Percentiles rank a stretch among this genome's conserved stretches.
Evolutionary conservation across 1,140 invertebrate species (phyloP).

Genomic region (Coptotermes formosanus): DNA sequence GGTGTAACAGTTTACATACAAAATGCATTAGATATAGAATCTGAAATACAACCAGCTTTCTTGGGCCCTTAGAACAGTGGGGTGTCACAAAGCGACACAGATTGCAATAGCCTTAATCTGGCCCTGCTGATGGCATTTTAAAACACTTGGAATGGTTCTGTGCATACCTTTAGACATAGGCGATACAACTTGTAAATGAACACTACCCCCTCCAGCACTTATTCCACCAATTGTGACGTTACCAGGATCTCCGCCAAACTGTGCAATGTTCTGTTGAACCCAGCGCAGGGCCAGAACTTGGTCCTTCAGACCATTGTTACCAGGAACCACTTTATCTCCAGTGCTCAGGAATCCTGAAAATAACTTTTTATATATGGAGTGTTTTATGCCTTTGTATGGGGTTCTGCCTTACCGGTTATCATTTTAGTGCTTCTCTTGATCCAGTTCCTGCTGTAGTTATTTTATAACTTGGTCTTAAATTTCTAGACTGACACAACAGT

Average conservation of each 20-base stretch:
- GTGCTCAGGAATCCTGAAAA: conserved; percentile 40
- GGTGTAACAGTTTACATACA: neutral
- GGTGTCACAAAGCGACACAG: too few species aligned
- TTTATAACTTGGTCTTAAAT: neutral
- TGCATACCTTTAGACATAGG: neutral
- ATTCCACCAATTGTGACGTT: conserved; percentile 59
- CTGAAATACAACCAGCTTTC: neutral
- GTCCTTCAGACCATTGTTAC: conserved; percentile 48
- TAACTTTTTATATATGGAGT: neutral
- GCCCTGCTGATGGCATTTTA: neutral
- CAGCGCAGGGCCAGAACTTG: conserved; percentile 47
- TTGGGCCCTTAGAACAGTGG: neutral
- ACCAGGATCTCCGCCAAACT: conserved; percentile 54
- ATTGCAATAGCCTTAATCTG: neutral
- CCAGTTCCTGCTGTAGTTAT: too few species aligned
- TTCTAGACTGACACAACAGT: neutral
- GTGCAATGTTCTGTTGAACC: conserved; percentile 53
- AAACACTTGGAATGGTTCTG: neutral
- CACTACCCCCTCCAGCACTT: conserved; percentile 57
- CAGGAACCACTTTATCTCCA: conserved; percentile 36
- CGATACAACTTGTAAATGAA: conserved; percentile 56
- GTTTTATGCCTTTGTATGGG: too few species aligned
- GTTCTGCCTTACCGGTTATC: neutral
- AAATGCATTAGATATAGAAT: neutral
- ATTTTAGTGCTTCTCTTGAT: neutral